These are phyloP conservation scores for Pteropus rufus DNA, from an alignment of 2,797 vertebrate species.

Conservation along the genomic window DNA sequence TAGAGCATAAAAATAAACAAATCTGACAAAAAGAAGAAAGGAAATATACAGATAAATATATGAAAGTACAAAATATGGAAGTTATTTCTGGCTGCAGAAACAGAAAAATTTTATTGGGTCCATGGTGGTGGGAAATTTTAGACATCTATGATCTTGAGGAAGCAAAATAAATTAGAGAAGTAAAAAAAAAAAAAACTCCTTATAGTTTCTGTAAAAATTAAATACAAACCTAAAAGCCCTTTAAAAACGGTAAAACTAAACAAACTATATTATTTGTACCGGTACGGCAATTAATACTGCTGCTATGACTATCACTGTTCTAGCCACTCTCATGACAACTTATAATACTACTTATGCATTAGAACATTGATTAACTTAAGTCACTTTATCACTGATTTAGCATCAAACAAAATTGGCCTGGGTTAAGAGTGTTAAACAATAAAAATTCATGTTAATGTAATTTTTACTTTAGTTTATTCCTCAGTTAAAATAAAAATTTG, in stretches of 20 bases:
- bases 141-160: neutral
- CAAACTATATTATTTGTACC: neutral
- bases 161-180: neutral
- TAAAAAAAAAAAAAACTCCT: neutral
- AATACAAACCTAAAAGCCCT: neutral
- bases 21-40: conserved; percentile 14
- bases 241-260: neutral
- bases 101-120: neutral
- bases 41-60: neutral
- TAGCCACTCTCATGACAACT: neutral
- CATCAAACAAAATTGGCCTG: neutral
- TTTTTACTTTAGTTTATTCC: neutral
- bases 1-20: neutral
- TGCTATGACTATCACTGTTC: neutral
- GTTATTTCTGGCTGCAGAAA: neutral
- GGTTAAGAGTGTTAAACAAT: neutral
- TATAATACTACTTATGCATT: neutral
- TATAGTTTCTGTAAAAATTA: neutral
- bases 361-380: neutral
- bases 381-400: neutral
- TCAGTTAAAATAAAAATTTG: neutral
- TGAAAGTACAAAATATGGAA: neutral
- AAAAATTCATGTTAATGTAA: neutral
- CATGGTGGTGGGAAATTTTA: neutral
- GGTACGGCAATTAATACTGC: neutral